These are phyloP conservation scores for Perithous albicinctus DNA, from an alignment of 2,888 invertebrate genomes.

Conservation along the genomic window DNA sequence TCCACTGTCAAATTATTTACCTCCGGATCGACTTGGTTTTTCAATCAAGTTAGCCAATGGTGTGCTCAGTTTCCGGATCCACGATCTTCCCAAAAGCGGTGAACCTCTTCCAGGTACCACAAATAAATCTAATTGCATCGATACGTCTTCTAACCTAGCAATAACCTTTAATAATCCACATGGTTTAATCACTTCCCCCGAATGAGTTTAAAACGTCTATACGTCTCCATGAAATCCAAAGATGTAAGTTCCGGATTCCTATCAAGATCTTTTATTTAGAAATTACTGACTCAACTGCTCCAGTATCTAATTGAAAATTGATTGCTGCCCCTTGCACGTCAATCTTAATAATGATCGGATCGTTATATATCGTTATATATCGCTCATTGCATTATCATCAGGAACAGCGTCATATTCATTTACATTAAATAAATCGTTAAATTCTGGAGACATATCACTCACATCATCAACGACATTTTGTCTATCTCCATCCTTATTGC, in stretches of 20 bases:
- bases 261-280: not conserved
- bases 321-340: not conserved
- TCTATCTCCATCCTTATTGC: not conserved
- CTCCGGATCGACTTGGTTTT: not conserved
- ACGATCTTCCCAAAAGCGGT: not conserved
- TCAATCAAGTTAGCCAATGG: not conserved
- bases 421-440: not conserved
- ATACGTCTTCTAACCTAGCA: not conserved
- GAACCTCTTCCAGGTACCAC: not conserved
- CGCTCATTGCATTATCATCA: not conserved
- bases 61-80: not conserved
- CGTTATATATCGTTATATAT: not conserved
- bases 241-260: not conserved
- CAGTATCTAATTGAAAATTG: not conserved
- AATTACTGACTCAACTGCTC: not conserved
- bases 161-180: not conserved
- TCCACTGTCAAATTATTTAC: no score
- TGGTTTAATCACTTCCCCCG: not conserved
- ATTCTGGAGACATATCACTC: not conserved
- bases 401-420: not conserved
- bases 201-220: not conserved
- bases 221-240: not conserved
- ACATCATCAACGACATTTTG: not conserved
- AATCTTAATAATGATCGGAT: not conserved
- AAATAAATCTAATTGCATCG: not conserved